Conservation (phyloP, 2,113 vertebrate genomes). For the Oxyruncus cristatus region DNA sequence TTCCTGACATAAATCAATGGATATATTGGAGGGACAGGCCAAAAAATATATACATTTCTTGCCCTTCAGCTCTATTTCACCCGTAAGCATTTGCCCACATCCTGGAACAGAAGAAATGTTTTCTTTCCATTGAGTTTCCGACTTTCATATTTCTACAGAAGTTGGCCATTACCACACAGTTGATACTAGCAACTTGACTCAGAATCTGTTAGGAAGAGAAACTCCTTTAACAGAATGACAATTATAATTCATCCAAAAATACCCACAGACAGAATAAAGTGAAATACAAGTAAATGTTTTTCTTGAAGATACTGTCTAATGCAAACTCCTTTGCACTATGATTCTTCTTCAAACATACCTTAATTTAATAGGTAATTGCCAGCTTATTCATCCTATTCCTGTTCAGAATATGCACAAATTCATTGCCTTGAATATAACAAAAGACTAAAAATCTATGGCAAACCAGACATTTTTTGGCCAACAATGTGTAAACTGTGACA, state of each 20-base stretch:
- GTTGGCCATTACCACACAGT: background rate
- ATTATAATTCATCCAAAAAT: background rate
- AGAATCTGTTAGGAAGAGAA: constrained; percentile 8
- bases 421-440: background rate
- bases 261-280: background rate
- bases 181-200: constrained; percentile 22
- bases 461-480: constrained; percentile 3
- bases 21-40: constrained; percentile 18
- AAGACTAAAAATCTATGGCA: background rate
- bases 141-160: constrained; percentile 25
- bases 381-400: background rate
- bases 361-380: background rate
- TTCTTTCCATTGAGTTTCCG: constrained; percentile 39
- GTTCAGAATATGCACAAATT: background rate
- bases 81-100: constrained; percentile 25
- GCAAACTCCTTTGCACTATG: background rate
- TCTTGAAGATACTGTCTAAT: background rate
- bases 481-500: background rate
- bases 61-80: constrained; percentile 43
- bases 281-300: background rate
- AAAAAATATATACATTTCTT: constrained; percentile 45
- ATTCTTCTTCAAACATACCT: background rate
- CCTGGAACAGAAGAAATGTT: constrained; percentile 33
- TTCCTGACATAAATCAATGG: constrained; percentile 51
- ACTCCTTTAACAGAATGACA: background rate